Percentiles rank a stretch among this genome's conserved stretches.
Evolutionary conservation across 2,113 vertebrate species (phyloP).

Genomic region (Arvicanthis niloticus): DNA sequence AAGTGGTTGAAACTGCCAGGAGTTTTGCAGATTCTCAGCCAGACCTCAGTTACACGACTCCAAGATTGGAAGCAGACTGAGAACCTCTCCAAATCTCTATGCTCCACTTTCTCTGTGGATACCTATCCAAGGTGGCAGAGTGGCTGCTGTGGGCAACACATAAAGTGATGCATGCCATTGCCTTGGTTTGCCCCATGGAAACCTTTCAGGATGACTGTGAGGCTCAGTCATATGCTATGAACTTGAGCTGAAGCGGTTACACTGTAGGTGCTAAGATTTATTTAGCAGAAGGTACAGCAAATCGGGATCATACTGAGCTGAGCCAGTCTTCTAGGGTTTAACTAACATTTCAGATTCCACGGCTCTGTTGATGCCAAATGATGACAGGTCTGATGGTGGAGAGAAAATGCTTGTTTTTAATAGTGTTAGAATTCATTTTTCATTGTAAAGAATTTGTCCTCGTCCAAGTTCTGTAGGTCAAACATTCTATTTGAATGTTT

Average conservation of each 20-base stretch:
- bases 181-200: slow-evolving; percentile 63
- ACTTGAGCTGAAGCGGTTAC: slow-evolving; percentile 82
- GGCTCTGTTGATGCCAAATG: slow-evolving; percentile 72
- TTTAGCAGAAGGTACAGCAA: slow-evolving; percentile 85
- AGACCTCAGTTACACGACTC: background rate
- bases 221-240: slow-evolving; percentile 78
- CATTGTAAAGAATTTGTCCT: slow-evolving; percentile 69
- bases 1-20: background rate
- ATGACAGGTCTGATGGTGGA: slow-evolving; percentile 67
- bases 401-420: slow-evolving; percentile 66
- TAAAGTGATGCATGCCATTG: background rate
- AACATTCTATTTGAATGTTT: slow-evolving; percentile 72
- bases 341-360: slow-evolving; percentile 81
- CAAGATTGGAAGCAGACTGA: background rate
- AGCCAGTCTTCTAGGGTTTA: slow-evolving; percentile 83
- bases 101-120: background rate
- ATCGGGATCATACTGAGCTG: slow-evolving; percentile 82
- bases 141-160: background rate
- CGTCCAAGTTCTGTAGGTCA: slow-evolving; percentile 66
- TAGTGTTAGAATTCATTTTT: slow-evolving; percentile 73
- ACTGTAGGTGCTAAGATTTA: slow-evolving; percentile 84
- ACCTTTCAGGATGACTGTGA: slow-evolving; percentile 62
- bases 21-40: background rate
- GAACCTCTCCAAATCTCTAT: background rate
- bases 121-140: background rate